Base-by-base conservation (phyloP, 2,888 invertebrate genomes). In the Julus scandinavius region DNA sequence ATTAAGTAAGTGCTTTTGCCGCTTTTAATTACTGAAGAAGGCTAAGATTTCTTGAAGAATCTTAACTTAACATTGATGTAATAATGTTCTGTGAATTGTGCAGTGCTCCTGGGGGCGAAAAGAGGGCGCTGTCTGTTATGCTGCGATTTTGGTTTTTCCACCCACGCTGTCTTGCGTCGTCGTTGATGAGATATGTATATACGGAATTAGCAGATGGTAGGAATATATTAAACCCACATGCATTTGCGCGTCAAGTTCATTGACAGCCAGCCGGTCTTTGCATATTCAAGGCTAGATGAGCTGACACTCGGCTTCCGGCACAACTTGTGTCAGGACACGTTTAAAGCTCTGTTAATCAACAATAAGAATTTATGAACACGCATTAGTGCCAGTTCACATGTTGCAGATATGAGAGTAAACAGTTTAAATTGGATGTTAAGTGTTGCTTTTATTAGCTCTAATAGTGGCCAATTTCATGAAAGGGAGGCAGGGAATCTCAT, bases 271-370 rank as follows among this genome's bases (percentile, higher is more conserved):
- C 63, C n/a, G 63, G 17, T 63, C 63, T 63, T 63, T 63, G 63
- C 63, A 63, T 63, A 63, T 63, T 63, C 63, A 63, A 63, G 63
- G 63, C 63, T 63, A 6, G 63, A 63, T 63, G 63, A 6, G 63
- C n/a, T 63, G 63, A 63, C 63, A 63, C n/a, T 63, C 63, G 63
- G 63, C 63, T 63, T 63, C 63, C 63, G 63, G 63, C 63, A 63
- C 63, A 20, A 63, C 63, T 63, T 6, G 17, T 63, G 63, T 63
- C 63, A 63, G 63, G 63, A n/a, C 63, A 63, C 63, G 63, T 63
- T 63, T 63, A 63, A 63, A 63, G 63, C 63, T 3, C 20, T 63
- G 63, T 63, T 63, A 63, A 63, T 63, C 63, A 63, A 63, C 63
- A 63, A 63, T 63, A 63, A 63, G 63, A 63, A 63, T 63, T 63